Percentiles rank a stretch among this genome's conserved stretches.
phyloP scores from a whole-genome alignment of 2,888 invertebrate species.

The Corbicula japonica region DNA sequence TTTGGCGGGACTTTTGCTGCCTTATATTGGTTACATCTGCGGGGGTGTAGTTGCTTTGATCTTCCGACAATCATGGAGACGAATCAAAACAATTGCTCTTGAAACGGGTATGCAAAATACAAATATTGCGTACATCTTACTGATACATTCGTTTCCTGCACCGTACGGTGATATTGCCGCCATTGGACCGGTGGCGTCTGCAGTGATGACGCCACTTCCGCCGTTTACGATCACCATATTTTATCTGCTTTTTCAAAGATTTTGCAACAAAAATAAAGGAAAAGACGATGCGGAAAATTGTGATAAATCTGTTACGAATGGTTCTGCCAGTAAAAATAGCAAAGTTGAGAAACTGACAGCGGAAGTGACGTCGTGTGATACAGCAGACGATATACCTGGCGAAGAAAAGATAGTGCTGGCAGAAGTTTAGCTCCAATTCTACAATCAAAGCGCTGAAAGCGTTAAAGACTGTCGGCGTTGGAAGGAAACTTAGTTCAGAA shows the following conservation, averaged over 20 bases:
- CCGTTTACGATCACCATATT: conserved; percentile 87
- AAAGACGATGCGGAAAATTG: conserved; percentile 11
- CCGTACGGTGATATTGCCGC: conserved; percentile 96
- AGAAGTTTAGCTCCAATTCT: too few relatives aligned
- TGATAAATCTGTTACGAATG: neutral
- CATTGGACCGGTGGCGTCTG: conserved; percentile 88
- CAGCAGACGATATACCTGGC: neutral
- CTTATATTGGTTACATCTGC: conserved; percentile 82
- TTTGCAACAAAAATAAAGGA: conserved; percentile 48
- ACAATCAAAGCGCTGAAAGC: too few relatives aligned
- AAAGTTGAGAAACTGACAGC: conserved; percentile 9
- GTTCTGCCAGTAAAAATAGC: neutral
- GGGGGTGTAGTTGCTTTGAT: conserved; percentile 78
- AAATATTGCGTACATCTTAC: conserved; percentile 95
- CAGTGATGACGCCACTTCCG: conserved; percentile 97
- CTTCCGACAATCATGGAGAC: conserved; percentile 74
- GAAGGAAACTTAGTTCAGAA: too few relatives aligned
- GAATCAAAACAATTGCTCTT: conserved; percentile 92
- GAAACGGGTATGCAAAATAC: conserved; percentile 96
- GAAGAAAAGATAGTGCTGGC: neutral
- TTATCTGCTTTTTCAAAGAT: conserved; percentile 71
- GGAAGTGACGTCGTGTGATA: conserved; percentile 9
- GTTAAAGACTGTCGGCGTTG: too few relatives aligned
- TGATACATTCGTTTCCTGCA: conserved; percentile 93
- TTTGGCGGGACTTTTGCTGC: conserved; percentile 80